A percentile compares a stretch with the other conserved stretches of the same genome.
These are phyloP conservation scores for Spea bombifrons DNA, from an alignment of 2,113 vertebrate genomes.

Conservation along the genomic window DNA sequence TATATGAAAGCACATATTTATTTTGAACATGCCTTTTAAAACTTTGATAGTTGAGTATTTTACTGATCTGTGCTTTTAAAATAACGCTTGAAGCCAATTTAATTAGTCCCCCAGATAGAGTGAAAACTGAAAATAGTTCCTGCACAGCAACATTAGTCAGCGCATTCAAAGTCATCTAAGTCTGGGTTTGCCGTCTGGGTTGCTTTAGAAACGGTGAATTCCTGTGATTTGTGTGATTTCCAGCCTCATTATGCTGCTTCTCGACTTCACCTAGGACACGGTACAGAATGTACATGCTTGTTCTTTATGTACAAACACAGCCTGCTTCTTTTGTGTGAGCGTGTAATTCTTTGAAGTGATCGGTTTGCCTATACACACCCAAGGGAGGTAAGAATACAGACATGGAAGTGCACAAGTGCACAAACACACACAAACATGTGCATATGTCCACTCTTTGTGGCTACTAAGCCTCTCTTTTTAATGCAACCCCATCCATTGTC, in stretches of 20 bases:
- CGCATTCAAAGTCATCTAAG: constrained; percentile 39
- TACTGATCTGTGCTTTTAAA: constrained; percentile 12
- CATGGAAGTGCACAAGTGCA: not conserved
- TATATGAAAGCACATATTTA: too few relatives aligned
- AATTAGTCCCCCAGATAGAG: constrained; percentile 37
- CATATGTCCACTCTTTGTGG: constrained; percentile 12
- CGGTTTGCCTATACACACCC: constrained; percentile 1
- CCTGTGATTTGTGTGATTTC: constrained; percentile 46
- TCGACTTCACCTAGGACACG: constrained; percentile 55
- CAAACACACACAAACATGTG: constrained; percentile 2
- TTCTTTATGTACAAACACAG: constrained; percentile 59
- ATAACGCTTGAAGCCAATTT: constrained; percentile 12
- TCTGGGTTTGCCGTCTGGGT: constrained; percentile 33
- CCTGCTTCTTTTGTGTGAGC: constrained; percentile 42
- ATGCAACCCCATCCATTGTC: not conserved
- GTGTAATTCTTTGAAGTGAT: constrained; percentile 6
- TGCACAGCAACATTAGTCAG: constrained; percentile 39
- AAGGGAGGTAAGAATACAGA: not conserved
- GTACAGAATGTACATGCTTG: constrained; percentile 26
- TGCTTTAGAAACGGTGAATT: constrained; percentile 41
- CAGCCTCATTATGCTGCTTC: constrained; percentile 51
- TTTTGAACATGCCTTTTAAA: too few relatives aligned
- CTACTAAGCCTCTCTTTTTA: not conserved
- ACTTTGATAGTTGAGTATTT: not conserved
- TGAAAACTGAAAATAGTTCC: constrained; percentile 40